Conservation (phyloP, 2,797 vertebrate species). For the Nyctalus aviator region DNA sequence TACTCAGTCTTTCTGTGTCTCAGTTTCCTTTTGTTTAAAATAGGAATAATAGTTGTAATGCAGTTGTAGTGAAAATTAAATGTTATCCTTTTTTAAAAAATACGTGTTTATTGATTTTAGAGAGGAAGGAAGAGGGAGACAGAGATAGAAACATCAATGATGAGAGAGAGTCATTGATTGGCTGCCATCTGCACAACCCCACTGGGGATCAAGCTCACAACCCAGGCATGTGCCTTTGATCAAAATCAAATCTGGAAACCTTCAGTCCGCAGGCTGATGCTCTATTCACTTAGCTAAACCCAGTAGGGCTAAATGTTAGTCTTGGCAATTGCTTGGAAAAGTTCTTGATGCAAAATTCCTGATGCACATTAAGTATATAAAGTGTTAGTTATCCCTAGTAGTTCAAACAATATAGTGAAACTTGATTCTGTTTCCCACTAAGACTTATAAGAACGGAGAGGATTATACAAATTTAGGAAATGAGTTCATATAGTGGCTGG, state of each 20-base stretch:
- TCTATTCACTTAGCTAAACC: background rate
- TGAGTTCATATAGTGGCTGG: background rate
- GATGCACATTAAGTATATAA: background rate
- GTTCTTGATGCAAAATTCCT: background rate
- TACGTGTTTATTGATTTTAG: no score
- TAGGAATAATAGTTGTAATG: background rate
- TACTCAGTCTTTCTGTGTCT: background rate
- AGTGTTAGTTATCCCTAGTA: background rate
- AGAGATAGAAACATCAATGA: no score
- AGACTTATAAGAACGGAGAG: background rate
- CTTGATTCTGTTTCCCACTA: background rate
- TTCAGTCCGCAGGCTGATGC: no score
- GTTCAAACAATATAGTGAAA: slow-evolving; percentile 10
- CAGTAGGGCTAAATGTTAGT: background rate
- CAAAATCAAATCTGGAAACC: no score
- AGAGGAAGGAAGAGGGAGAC: no score
- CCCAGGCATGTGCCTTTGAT: no score
- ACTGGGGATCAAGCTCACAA: no score
- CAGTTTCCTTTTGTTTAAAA: slow-evolving; percentile 10
- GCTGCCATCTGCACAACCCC: no score
- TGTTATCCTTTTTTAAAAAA: background rate
- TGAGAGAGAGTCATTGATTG: no score
- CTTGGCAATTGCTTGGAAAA: background rate
- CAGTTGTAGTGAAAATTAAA: background rate
- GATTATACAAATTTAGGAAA: slow-evolving; percentile 9